Evolutionary conservation across 2,113 vertebrate genomes (phyloP), one percentile per base, ranked within the genome.

Genomic region (Tringa solitaria): DNA sequence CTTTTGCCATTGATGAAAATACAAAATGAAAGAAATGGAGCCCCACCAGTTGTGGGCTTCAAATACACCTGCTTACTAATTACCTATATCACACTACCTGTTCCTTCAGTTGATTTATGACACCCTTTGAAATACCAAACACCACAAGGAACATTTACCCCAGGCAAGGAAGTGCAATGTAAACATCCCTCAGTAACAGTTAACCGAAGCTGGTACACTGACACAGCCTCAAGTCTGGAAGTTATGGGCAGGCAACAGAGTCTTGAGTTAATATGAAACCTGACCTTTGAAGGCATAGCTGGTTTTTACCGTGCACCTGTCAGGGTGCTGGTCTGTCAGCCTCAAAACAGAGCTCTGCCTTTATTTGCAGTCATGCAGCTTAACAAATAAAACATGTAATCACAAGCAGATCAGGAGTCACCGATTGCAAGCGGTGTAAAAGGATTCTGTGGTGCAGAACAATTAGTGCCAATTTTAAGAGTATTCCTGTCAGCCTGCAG

Each of bases 381-480:
- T 76, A 75, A 83, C n/a, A 2, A 72, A 64, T 68, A 67, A 93
- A 96, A 94, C 76, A 64, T 88, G 88, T 77, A 86, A 91, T 69
- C 50, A 28, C 8, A 51, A 90, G 94, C 64, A 86, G 89, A 91
- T 91, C 68, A 86, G 54, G 77, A 95, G 87, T 84, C 88, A 95
- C 80, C 14, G 30, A 56, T 2, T 46, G 27, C 35, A 75, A 96
- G 32, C 6, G 48, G 59, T 72, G 85, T 94, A 84, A 95, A 93
- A 92, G 83, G 78, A 95, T 83, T 80, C 77, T 76, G 89, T 84
- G 80, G 86, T 90, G 74, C 72, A 72, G 80, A 95, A 96, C 74
- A 84, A 89, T 93, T 84, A 90, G 89, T 90, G 93, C 82, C 87
- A 91, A 91, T 96, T 97, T 96, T 26, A 86, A 91, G 92, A 95